Base-by-base conservation (phyloP, 1,140 invertebrate species). In the Potamilus streckersoni region DNA sequence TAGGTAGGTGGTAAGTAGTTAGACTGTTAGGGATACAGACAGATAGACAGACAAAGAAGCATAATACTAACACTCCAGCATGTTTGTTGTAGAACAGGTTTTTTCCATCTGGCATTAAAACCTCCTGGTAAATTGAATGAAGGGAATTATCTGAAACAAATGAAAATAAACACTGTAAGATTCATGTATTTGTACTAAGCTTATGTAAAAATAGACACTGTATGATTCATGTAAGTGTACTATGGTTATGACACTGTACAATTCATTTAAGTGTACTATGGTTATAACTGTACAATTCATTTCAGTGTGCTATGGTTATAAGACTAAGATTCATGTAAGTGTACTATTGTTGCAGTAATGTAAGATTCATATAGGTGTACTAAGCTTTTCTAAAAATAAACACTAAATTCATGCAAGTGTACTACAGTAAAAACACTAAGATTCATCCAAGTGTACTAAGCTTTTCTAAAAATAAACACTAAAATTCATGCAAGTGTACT, bases 1-100 rank as follows among this genome's bases (percentile, higher is more conserved):
- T 23, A 20, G 15, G 68, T 68, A 19, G n/a, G 13, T 20, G 16
- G 17, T 49, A 31, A 11, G 4, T 20, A 57, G n/a, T 64, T 64
- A 12, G 14, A 59, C 12, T 56, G 19, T 20, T 66, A 2, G 60
- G 31, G 31, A 63, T 71, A 55, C 49, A 71, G 62, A 70, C 11
- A 56, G 64, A 65, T 8, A 65, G 17, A 57, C 2, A 16, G 27
- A 16, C 3, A 67, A 19, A 16, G 20, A 38, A 16, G 17, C 0
- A 59, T 14, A 74, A 65, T 69, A 83, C 81, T 84, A 84, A 90
- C 89, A 81, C 89, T 59, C 92, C 92, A 23, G 85, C 86, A 82
- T 88, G 90, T 82, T 89, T 90, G 88, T 93, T 91, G 84, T 92
- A 92, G 86, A 91, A 93, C 16, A 92, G 74, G 58, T 75, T 79